phyloP scores from a whole-genome alignment of 2,888 invertebrate species.

The Philereme vetulata region DNA sequence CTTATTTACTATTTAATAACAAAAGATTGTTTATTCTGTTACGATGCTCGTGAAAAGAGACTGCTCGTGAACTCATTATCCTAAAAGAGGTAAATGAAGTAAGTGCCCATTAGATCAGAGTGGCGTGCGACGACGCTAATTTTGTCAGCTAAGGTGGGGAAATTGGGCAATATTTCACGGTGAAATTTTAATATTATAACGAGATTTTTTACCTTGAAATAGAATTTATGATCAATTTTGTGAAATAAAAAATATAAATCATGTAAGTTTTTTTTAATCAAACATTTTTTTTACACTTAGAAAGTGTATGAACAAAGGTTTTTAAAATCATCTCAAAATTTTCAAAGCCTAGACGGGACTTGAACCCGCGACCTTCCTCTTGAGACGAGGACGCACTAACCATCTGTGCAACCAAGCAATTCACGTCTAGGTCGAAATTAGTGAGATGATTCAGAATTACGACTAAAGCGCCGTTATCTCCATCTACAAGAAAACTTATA shows the following conservation, averaged over 20 bases:
- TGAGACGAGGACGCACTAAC: too few relatives aligned
- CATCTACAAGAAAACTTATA: too few relatives aligned
- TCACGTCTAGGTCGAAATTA: too few relatives aligned
- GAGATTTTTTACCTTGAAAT: conserved; percentile 7
- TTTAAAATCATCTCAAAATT: too few relatives aligned
- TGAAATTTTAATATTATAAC: conserved; percentile 1
- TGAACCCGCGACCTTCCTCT: too few relatives aligned
- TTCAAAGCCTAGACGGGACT: too few relatives aligned
- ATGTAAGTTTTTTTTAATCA: not conserved
- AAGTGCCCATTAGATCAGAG: conserved; percentile 11
- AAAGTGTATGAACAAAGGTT: too few relatives aligned
- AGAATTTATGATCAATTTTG: not conserved
- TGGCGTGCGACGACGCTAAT: conserved; percentile 23
- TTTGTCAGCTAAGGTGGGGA: conserved; percentile 11
- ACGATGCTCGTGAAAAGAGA: not conserved
- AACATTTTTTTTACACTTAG: not conserved
- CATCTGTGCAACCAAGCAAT: too few relatives aligned
- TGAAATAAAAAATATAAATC: not conserved
- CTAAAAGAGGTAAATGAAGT: conserved; percentile 6
- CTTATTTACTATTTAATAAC: not conserved
- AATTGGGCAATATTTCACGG: conserved; percentile 27
- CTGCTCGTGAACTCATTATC: not conserved
- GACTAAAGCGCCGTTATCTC: too few relatives aligned
- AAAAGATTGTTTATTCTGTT: not conserved
- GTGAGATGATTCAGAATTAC: too few relatives aligned